phyloP scores from a whole-genome alignment of 2,888 invertebrate species.

The Drosophila mimetica region DNA sequence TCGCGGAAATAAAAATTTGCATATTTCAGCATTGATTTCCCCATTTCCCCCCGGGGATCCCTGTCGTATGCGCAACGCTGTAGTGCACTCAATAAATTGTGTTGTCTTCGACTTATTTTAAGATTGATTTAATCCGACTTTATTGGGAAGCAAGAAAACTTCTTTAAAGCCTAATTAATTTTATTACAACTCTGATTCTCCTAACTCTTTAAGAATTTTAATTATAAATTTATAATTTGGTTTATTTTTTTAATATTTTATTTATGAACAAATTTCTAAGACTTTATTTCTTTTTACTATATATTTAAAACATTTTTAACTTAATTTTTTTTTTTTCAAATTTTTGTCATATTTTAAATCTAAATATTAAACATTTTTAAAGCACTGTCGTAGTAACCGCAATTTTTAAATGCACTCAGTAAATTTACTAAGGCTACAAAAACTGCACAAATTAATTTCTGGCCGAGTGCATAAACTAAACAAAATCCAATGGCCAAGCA shows the following conservation, averaged over 20 bases:
- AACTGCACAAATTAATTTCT: constrained; percentile 59
- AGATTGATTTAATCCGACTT: constrained; percentile 1
- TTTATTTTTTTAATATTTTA: too few relatives aligned
- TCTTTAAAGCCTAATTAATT: too few relatives aligned
- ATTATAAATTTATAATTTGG: too few relatives aligned
- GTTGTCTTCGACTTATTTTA: constrained; percentile 46
- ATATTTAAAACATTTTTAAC: too few relatives aligned
- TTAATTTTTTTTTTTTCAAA: too few relatives aligned
- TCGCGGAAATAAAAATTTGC: constrained; percentile 82
- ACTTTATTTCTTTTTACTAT: too few relatives aligned
- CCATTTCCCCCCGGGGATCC: constrained; percentile 38
- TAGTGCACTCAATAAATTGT: constrained; percentile 69
- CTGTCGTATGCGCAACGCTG: constrained; percentile 69
- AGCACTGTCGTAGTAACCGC: not conserved
- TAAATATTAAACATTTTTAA: too few relatives aligned
- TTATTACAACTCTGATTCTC: too few relatives aligned
- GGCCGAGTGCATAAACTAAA: constrained; percentile 59
- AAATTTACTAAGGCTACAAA: not conserved
- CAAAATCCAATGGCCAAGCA: constrained; percentile 47
- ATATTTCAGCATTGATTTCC: constrained; percentile 81
- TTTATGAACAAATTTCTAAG: not conserved
- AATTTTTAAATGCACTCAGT: not conserved
- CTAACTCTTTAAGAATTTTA: too few relatives aligned
- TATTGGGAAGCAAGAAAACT: not conserved
- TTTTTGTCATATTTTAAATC: too few relatives aligned